Evolutionary conservation across 37 sponge, comb jelly and placozoan genomes (phyloP).

Genomic region (Theonella swinhoei): DNA sequence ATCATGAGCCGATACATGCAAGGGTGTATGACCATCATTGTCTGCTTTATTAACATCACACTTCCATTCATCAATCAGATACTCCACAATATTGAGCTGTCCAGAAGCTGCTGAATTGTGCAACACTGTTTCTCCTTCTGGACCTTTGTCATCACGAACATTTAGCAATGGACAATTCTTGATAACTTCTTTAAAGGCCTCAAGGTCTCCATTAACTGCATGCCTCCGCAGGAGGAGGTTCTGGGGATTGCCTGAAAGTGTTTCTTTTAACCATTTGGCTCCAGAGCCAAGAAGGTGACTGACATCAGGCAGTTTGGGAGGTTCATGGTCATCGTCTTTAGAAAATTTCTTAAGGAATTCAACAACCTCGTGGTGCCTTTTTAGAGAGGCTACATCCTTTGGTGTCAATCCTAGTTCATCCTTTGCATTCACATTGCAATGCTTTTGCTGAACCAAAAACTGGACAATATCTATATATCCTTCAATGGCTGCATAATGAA

Average conservation of each 20-base stretch:
- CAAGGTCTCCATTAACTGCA: slow-evolving; percentile 35
- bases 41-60: slow-evolving; percentile 43
- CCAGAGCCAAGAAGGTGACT: background rate
- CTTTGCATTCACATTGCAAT: background rate
- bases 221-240: slow-evolving; percentile 9
- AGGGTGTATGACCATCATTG: slow-evolving; percentile 60
- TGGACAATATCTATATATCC: slow-evolving; percentile 64
- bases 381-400: slow-evolving; percentile 59
- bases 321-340: background rate
- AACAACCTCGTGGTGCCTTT: slow-evolving; percentile 35
- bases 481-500: slow-evolving; percentile 52
- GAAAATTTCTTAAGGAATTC: slow-evolving; percentile 13
- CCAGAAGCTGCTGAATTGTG: slow-evolving; percentile 62
- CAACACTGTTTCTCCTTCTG: slow-evolving; percentile 39
- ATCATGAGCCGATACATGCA: slow-evolving; percentile 70
- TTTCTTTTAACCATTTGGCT: background rate
- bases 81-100: slow-evolving; percentile 32
- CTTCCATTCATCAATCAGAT: slow-evolving; percentile 39
- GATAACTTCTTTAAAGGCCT: slow-evolving; percentile 24
- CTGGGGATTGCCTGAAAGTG: background rate
- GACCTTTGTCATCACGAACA: slow-evolving; percentile 14
- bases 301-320: background rate
- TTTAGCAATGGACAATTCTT: too few relatives aligned
- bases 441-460: slow-evolving; percentile 22
- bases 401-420: slow-evolving; percentile 51